These are phyloP conservation scores for Sciurus niger DNA, from an alignment of 2,113 vertebrate genomes.

Conservation along the genomic window DNA sequence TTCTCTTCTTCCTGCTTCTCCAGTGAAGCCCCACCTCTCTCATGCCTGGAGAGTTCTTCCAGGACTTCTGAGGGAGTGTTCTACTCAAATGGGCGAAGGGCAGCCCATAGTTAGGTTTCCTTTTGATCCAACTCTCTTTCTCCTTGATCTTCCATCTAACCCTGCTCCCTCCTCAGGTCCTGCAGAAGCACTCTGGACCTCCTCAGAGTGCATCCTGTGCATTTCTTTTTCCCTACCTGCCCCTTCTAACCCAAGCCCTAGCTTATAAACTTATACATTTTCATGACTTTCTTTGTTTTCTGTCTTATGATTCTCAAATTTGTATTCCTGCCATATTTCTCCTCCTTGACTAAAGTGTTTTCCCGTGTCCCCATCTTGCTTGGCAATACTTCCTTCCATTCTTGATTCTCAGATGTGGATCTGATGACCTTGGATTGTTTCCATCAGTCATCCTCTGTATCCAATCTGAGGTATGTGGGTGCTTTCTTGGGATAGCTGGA, in stretches of 20 bases:
- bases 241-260: background rate
- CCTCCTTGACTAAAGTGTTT: background rate
- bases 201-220: background rate
- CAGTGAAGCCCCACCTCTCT: background rate
- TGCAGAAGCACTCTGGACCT: background rate
- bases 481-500: background rate
- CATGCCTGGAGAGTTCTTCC: background rate
- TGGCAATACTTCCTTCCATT: background rate
- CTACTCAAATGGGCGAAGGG: background rate
- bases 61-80: slow-evolving; percentile 1
- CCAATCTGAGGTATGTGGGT: background rate
- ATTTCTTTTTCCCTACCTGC: background rate
- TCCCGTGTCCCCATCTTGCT: background rate
- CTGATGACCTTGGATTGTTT: background rate
- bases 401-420: background rate
- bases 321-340: background rate
- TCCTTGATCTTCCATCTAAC: background rate
- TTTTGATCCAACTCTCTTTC: background rate
- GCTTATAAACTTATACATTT: background rate
- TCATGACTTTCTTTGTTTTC: background rate
- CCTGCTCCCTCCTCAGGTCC: background rate
- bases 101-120: background rate
- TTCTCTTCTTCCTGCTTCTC: background rate
- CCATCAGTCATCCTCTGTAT: background rate
- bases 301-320: background rate